A percentile compares a stretch with the other conserved stretches of the same genome.
These are phyloP conservation scores for Phaethon lepturus DNA, from an alignment of 2,113 vertebrate genomes.

Conservation along the genomic window DNA sequence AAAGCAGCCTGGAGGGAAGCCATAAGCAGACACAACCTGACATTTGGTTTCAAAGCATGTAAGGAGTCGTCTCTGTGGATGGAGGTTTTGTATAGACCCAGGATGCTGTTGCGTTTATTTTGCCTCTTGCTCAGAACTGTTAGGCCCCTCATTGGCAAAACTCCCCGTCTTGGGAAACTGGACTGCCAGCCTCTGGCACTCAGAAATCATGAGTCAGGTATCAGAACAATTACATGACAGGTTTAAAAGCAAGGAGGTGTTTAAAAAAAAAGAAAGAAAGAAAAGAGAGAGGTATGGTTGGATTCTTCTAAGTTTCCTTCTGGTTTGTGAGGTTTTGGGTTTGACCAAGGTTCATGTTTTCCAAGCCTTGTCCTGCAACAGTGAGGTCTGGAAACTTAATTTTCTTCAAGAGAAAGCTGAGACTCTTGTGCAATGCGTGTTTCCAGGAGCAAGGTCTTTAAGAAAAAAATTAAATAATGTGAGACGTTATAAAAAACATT, in stretches of 20 bases:
- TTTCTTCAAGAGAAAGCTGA: constrained; percentile 18
- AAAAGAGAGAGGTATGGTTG: accelerated
- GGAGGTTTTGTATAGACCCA: not conserved
- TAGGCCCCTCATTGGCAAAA: not conserved
- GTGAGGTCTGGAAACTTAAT: constrained; percentile 33
- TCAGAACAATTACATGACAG: not conserved
- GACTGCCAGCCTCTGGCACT: not conserved
- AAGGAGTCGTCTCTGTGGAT: not conserved
- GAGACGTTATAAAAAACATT: not conserved
- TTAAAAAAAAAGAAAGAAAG: not conserved
- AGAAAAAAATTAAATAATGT: not conserved
- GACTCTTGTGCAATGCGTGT: not conserved
- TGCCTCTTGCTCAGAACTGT: accelerated
- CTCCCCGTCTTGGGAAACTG: not conserved
- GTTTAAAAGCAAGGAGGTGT: not conserved
- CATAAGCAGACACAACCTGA: not conserved
- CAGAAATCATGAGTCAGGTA: not conserved
- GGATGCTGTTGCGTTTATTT: not conserved
- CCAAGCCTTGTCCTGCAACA: not conserved
- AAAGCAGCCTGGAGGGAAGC: not conserved
- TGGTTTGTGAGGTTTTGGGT: not conserved
- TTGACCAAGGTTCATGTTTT: constrained; percentile 29
- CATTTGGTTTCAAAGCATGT: not conserved
- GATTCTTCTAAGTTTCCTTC: not conserved
- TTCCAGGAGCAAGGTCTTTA: constrained; percentile 12